A percentile compares a stretch with the other conserved stretches of the same genome.
phyloP scores from a whole-genome alignment of 2,113 vertebrate species.

The Aphelocoma coerulescens region DNA sequence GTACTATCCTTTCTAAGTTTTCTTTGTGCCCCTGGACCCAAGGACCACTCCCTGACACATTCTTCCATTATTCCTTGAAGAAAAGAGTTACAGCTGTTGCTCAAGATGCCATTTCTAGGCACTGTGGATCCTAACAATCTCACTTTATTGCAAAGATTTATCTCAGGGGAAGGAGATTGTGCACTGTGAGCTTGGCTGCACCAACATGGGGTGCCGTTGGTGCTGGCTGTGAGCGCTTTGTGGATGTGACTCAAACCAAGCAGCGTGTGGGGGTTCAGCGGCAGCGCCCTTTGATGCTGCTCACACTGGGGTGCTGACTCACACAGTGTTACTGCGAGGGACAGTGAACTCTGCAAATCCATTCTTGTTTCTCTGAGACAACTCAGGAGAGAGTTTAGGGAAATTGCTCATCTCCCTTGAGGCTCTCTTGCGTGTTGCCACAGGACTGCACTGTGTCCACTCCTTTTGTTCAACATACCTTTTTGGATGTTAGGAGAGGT shows the following conservation, averaged over 20 bases:
- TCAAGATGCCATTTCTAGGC: background rate
- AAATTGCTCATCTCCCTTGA: slow-evolving; percentile 46
- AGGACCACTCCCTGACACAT: background rate
- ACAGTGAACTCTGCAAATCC: slow-evolving; percentile 22
- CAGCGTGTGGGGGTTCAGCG: background rate
- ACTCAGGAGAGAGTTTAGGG: background rate
- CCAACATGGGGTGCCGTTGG: background rate
- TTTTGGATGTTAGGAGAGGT: background rate
- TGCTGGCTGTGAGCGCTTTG: background rate
- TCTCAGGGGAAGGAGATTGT: background rate
- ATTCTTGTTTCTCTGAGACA: slow-evolving; percentile 8
- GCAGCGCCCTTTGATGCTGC: background rate
- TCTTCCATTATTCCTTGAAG: background rate
- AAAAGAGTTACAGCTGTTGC: background rate
- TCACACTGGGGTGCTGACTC: background rate
- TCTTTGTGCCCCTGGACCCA: background rate
- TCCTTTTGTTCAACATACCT: background rate
- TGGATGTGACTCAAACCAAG: background rate
- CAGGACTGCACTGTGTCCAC: slow-evolving; percentile 13
- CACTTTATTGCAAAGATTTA: background rate
- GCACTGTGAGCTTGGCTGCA: background rate
- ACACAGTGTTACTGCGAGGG: background rate
- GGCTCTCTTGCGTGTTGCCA: slow-evolving; percentile 9
- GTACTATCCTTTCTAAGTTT: background rate
- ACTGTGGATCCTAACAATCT: background rate